phyloP scores from a whole-genome alignment of 37 sponge, comb jelly and placozoan species.

The Theonella swinhoei region DNA sequence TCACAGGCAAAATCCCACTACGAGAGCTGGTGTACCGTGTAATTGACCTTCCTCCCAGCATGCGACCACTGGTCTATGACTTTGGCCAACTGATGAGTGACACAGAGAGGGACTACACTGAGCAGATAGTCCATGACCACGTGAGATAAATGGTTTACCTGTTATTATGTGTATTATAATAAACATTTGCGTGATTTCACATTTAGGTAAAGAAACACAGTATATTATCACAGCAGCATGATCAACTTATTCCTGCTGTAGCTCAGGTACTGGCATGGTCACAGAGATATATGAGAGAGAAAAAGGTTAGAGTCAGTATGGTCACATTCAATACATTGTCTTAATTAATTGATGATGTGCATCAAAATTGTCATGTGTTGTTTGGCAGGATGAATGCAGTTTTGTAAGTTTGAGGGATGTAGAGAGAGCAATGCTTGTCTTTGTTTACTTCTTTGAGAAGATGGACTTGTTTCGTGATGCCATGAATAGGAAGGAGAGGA shows the following conservation, averaged over 20 bases:
- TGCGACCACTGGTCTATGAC: conserved; percentile 94
- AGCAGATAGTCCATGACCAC: conserved; percentile 80
- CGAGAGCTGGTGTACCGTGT: conserved; percentile 94
- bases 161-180: neutral
- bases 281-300: conserved; percentile 87
- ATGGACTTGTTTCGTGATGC: neutral
- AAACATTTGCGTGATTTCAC: neutral
- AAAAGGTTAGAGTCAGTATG: conserved; percentile 53
- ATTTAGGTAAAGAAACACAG: neutral
- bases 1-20: conserved; percentile 79
- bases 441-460: conserved; percentile 58
- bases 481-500: conserved; percentile 1
- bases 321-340: neutral
- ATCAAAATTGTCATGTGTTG: too few species aligned
- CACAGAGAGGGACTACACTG: conserved; percentile 73
- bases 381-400: conserved; percentile 83
- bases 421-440: conserved; percentile 82
- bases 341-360: neutral
- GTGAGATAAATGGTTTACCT: conserved; percentile 19
- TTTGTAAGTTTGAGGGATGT: conserved; percentile 88
- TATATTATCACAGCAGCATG: neutral
- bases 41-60: conserved; percentile 86
- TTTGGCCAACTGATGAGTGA: conserved; percentile 85
- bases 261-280: conserved; percentile 59
- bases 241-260: conserved; percentile 12